Evolutionary conservation across 2,888 invertebrate genomes (phyloP).

Genomic region (Augochlorella aurata): DNA sequence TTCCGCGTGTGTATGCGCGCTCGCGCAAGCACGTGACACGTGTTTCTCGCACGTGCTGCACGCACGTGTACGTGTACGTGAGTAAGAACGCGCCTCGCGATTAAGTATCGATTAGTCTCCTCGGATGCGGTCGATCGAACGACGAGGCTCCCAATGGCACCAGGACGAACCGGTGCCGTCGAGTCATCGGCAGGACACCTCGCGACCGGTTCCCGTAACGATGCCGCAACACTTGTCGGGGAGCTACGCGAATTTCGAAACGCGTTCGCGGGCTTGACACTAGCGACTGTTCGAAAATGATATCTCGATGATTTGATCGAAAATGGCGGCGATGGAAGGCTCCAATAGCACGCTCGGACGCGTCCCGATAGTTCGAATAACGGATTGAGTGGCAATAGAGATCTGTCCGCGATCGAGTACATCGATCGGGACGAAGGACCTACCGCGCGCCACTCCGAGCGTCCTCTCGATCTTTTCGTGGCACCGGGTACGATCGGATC

Average conservation of each 20-base stretch:
- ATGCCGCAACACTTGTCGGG: background rate
- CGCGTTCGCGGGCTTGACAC: background rate
- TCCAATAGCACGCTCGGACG: conserved; percentile 13
- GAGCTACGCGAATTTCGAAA: background rate
- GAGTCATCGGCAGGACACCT: background rate
- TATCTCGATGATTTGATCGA: too few relatives aligned
- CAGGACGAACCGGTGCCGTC: background rate
- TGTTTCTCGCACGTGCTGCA: conserved; percentile 59
- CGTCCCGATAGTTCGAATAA: conserved; percentile 31
- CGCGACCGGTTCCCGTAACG: background rate
- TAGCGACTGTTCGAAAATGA: too few relatives aligned
- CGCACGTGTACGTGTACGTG: conserved; percentile 45
- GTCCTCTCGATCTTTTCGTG: conserved; percentile 60
- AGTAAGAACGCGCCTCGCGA: conserved; percentile 36
- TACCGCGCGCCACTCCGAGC: conserved; percentile 58
- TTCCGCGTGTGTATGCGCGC: conserved; percentile 30
- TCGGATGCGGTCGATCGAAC: conserved; percentile 23
- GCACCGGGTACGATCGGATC: conserved; percentile 39
- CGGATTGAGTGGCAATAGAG: conserved; percentile 39
- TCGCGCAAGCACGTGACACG: conserved; percentile 44
- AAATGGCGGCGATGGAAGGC: background rate
- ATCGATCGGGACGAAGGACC: conserved; percentile 51
- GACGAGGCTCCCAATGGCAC: background rate
- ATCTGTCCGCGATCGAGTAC: conserved; percentile 47
- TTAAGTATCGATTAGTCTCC: conserved; percentile 50